Conservation (phyloP, 2,888 invertebrate species). For the Colletes collaris region DNA sequence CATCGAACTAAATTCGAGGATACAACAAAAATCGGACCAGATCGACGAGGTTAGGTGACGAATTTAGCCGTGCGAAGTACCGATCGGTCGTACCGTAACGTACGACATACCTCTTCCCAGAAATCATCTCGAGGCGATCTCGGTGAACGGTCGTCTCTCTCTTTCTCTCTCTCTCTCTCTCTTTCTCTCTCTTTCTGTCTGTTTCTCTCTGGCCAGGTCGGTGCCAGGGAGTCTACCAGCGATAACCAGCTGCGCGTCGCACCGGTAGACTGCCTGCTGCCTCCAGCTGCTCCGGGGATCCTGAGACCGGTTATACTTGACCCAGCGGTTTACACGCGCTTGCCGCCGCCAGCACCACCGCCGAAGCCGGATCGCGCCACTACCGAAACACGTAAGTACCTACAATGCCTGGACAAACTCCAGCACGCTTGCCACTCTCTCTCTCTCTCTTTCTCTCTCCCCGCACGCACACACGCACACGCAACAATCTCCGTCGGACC, state of each 20-base stretch:
- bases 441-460: constrained; percentile 10
- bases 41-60: constrained; percentile 35
- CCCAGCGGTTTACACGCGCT: constrained; percentile 74
- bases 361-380: constrained; percentile 62
- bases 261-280: constrained; percentile 75
- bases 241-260: constrained; percentile 74
- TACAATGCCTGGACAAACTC: constrained; percentile 49
- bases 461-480: constrained; percentile 4
- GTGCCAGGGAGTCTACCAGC: constrained; percentile 77
- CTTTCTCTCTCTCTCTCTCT: constrained; percentile 41
- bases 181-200: constrained; percentile 48
- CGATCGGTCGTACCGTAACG: constrained; percentile 43
- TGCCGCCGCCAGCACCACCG: constrained; percentile 60
- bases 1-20: constrained; percentile 10
- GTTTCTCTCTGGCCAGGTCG: constrained; percentile 72
- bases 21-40: constrained; percentile 7
- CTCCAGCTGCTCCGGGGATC: constrained; percentile 65
- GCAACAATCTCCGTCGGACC: constrained; percentile 26
- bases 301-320: constrained; percentile 79
- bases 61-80: constrained; percentile 42
- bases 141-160: constrained; percentile 60
- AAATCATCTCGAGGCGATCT: constrained; percentile 62
- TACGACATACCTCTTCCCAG: constrained; percentile 59
- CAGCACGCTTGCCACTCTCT: constrained; percentile 22
- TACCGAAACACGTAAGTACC: constrained; percentile 68